Base-by-base conservation (phyloP, 2,113 vertebrate species). In the Xenopus laevis region DNA sequence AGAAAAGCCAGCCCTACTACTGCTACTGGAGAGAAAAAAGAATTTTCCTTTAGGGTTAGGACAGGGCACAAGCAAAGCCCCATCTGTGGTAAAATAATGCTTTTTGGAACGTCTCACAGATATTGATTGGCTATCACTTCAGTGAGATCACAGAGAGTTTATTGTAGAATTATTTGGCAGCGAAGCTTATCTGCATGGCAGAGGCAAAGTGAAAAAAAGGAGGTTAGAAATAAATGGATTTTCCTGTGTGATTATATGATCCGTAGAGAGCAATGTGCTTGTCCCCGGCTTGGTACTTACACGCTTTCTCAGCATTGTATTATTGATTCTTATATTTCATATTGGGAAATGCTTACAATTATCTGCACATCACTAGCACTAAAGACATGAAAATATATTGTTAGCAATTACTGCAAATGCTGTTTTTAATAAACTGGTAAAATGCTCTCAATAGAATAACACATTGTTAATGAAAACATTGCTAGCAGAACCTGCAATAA, bases 71-170 rank as follows among this genome's bases (percentile, higher is more conserved):
- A 65, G 47, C 33, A 45, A 16, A 55, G 47, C 30, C 40, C 63
- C 64, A 21, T 45, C 47, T 40, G 33, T 57, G 11, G 47, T 65
- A 53, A 27, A 64, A 57, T 30, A 55, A 65, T 53, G 27, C 46
- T 46, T 71, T 65, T 20, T 72, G 46, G 61, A 72, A 72, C 71
- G 53, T 72, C 71, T 53, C 52, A 60, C 61, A 55, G 71, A 44
- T 50, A 72, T 72, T 64, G 61, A 72, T 40, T 45, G 13, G 8
- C 27, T 46, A 64, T 65, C 23, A 72, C 60, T 72, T 63, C 71
- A 64, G 23, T 64, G 60, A 72, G 71, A 40, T 47, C 50, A 57
- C 30, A 44, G 50, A 72, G 18, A 33, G 59, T 17, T 60, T 64
- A 60, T 64, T 53, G 21, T 46, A 72, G 61, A 72, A 53, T 65